Percentiles rank a stretch among this genome's conserved stretches.
Conservation (phyloP, 2,888 invertebrate genomes). For the Nebria brevicollis region DNA sequence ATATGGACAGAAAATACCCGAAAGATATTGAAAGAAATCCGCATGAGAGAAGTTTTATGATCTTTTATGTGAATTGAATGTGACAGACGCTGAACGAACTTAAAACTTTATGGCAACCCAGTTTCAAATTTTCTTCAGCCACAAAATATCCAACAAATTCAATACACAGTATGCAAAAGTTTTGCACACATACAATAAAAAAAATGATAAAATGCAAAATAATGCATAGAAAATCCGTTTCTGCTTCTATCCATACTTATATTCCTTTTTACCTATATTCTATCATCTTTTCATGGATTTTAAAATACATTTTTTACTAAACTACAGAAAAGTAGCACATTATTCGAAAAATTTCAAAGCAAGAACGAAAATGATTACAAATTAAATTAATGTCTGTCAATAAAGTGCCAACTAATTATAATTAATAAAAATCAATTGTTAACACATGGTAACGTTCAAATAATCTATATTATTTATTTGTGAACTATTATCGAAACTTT, state of each 20-base stretch:
- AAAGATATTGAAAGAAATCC: slow-evolving; percentile 46
- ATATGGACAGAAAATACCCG: slow-evolving; percentile 27
- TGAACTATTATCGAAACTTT: too few relatives aligned
- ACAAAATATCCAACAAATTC: slow-evolving; percentile 42
- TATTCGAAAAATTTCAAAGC: neutral
- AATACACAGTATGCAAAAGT: slow-evolving; percentile 41
- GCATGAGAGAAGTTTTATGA: slow-evolving; percentile 46
- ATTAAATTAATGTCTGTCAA: too few relatives aligned
- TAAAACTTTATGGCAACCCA: slow-evolving; percentile 46
- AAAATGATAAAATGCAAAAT: slow-evolving; percentile 5
- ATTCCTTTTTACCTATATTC: slow-evolving; percentile 6
- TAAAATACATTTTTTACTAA: neutral
- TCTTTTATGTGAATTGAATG: slow-evolving; percentile 47
- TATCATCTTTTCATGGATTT: neutral
- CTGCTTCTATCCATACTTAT: neutral
- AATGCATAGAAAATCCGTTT: slow-evolving; percentile 18
- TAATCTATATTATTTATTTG: too few relatives aligned
- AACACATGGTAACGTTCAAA: too few relatives aligned
- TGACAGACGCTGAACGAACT: slow-evolving; percentile 46
- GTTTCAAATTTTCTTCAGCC: slow-evolving; percentile 37
- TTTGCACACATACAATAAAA: slow-evolving; percentile 27
- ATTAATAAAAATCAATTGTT: too few relatives aligned
- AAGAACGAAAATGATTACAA: too few relatives aligned
- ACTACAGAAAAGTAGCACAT: neutral
- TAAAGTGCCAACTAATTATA: too few relatives aligned